Conservation (phyloP, 1,140 invertebrate genomes). For the Helicoverpa zea region DNA sequence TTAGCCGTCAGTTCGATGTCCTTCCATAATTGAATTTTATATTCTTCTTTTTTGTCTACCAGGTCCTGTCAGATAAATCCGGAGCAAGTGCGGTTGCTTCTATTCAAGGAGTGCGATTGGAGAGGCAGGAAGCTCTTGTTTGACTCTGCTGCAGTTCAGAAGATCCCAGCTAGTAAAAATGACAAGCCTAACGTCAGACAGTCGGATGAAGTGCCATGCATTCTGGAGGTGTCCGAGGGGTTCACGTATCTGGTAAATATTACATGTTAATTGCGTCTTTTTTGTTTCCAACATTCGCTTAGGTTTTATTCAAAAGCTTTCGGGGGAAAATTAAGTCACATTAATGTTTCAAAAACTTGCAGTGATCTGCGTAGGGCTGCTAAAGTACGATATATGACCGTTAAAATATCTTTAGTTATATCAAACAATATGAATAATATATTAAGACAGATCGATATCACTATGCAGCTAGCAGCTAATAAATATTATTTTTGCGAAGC, state of each 20-base stretch:
- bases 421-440: too few relatives aligned
- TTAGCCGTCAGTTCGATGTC: background rate
- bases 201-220: conserved; percentile 68
- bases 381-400: too few relatives aligned
- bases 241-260: conserved; percentile 86
- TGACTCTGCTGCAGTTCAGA: conserved; percentile 92
- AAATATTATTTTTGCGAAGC: background rate
- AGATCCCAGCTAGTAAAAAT: conserved; percentile 81
- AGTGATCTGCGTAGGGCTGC: too few relatives aligned
- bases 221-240: conserved; percentile 87
- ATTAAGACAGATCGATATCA: too few relatives aligned
- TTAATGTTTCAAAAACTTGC: too few relatives aligned
- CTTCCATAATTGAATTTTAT: too few relatives aligned
- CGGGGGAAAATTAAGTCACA: too few relatives aligned
- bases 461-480: too few relatives aligned
- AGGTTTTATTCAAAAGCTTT: too few relatives aligned
- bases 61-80: conserved; percentile 78
- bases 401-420: too few relatives aligned
- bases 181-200: conserved; percentile 68
- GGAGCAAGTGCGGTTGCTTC: conserved; percentile 91
- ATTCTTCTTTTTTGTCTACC: conserved; percentile 50
- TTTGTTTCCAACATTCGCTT: too few relatives aligned
- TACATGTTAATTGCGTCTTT: too few relatives aligned
- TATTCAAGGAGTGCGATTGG: conserved; percentile 95
- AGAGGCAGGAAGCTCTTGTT: conserved; percentile 93